These are phyloP conservation scores for Alauda arvensis DNA, from an alignment of 2,797 vertebrate species.

Conservation along the genomic window DNA sequence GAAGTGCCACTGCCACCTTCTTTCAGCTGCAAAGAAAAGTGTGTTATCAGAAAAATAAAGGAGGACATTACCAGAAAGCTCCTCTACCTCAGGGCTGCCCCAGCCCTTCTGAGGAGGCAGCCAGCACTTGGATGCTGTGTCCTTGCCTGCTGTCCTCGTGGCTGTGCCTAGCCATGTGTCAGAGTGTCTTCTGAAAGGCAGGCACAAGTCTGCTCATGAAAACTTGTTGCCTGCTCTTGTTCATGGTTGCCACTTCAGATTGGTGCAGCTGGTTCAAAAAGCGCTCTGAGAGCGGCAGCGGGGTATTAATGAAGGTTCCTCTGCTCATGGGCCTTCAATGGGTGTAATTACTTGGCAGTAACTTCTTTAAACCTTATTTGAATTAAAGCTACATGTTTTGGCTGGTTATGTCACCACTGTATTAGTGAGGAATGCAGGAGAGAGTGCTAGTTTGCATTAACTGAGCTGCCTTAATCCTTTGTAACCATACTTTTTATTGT, in stretches of 20 bases:
- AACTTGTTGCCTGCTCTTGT: constrained; percentile 6
- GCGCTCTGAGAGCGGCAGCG: not conserved
- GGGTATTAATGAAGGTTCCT: constrained; percentile 17
- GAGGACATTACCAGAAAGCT: not conserved
- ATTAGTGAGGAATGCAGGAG: constrained; percentile 44
- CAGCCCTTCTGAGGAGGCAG: not conserved
- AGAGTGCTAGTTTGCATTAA: constrained; percentile 24
- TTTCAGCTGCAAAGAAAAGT: not conserved
- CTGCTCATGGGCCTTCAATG: constrained; percentile 6
- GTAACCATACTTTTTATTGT: constrained; percentile 1
- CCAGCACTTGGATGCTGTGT: not conserved
- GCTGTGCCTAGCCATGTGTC: not conserved
- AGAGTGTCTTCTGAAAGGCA: not conserved
- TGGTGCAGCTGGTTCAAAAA: not conserved
- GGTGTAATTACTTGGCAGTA: constrained; percentile 58
- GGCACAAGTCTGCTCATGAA: not conserved
- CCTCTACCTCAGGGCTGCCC: not conserved
- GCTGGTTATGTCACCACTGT: constrained; percentile 22
- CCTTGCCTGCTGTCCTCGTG: not conserved
- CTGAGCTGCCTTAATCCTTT: constrained; percentile 42
- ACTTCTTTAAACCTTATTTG: constrained; percentile 37
- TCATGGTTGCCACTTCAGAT: constrained; percentile 9
- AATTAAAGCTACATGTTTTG: constrained; percentile 50
- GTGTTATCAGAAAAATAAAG: not conserved
- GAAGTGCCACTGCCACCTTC: not conserved